Evolutionary conservation across 2,113 vertebrate genomes (phyloP).

Genomic region (Gnathonemus longibarbis): DNA sequence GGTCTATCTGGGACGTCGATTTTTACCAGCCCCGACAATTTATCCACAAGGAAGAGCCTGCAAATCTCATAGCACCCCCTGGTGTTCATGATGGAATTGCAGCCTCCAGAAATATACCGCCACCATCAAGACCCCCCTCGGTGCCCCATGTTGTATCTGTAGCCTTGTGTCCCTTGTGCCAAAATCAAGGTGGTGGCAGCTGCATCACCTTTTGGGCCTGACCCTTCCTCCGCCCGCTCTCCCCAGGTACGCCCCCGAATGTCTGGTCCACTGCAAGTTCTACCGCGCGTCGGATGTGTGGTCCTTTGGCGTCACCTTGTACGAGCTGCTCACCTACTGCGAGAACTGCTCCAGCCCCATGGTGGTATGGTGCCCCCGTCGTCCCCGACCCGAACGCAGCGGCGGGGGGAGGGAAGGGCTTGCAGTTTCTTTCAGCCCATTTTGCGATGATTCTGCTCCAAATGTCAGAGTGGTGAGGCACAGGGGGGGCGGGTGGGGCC

Average conservation of each 20-base stretch:
- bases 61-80: neutral
- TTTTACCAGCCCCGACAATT: neutral
- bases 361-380: constrained; percentile 57
- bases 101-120: neutral
- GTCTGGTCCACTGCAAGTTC: constrained; percentile 85
- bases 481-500: neutral
- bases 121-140: neutral
- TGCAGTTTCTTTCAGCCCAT: neutral
- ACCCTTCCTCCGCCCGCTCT: neutral
- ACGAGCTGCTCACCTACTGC: constrained; percentile 90
- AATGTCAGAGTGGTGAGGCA: neutral
- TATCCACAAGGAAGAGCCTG: neutral
- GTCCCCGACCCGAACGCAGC: neutral
- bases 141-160: neutral
- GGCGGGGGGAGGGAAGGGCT: neutral
- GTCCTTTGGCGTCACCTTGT: constrained; percentile 93
- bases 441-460: neutral
- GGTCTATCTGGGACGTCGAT: neutral
- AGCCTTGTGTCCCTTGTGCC: neutral
- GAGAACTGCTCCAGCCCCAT: constrained; percentile 77
- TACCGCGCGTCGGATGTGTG: constrained; percentile 92
- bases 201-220: neutral
- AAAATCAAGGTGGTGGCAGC: neutral
- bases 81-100: neutral
- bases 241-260: constrained; percentile 90